Percentiles rank a stretch among this genome's conserved stretches.
Conservation (phyloP, 92 coral and sea anemone species). For the Phenganax stokvisi region DNA sequence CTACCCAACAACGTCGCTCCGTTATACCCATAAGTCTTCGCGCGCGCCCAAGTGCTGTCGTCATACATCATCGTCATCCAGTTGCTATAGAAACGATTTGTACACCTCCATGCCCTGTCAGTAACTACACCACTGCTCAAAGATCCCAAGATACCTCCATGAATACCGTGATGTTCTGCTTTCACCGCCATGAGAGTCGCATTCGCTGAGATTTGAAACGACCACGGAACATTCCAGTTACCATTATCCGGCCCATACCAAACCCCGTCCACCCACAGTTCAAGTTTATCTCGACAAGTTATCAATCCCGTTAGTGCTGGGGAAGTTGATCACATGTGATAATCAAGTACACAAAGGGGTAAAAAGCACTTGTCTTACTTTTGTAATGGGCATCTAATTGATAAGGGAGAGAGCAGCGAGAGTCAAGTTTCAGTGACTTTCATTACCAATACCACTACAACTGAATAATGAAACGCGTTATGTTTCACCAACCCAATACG, state of each 20-base stretch:
- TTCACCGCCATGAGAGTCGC: constrained; percentile 1
- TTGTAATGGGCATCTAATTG: too few species aligned
- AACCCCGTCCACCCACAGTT: constrained; percentile 60
- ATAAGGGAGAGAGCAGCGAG: too few species aligned
- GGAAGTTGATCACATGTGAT: constrained; percentile 33
- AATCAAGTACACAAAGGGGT: not conserved
- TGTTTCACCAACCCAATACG: too few species aligned
- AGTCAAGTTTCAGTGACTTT: too few species aligned
- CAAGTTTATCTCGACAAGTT: constrained; percentile 51
- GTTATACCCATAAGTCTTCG: constrained; percentile 41
- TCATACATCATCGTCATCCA: constrained; percentile 58
- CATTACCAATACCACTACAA: too few species aligned
- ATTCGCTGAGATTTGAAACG: constrained; percentile 17
- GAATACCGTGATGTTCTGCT: not conserved
- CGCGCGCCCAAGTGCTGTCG: constrained; percentile 56
- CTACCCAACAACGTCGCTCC: constrained; percentile 51
- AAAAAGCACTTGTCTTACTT: too few species aligned
- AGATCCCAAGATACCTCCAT: constrained; percentile 61
- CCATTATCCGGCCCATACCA: constrained; percentile 34
- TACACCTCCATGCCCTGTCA: constrained; percentile 57
- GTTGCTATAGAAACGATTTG: constrained; percentile 33
- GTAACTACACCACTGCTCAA: constrained; percentile 58
- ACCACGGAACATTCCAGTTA: constrained; percentile 2
- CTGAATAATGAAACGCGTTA: too few species aligned
- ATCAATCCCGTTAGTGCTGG: constrained; percentile 44